Conservation (phyloP, 2,888 invertebrate species). For the Beris morrisii region DNA sequence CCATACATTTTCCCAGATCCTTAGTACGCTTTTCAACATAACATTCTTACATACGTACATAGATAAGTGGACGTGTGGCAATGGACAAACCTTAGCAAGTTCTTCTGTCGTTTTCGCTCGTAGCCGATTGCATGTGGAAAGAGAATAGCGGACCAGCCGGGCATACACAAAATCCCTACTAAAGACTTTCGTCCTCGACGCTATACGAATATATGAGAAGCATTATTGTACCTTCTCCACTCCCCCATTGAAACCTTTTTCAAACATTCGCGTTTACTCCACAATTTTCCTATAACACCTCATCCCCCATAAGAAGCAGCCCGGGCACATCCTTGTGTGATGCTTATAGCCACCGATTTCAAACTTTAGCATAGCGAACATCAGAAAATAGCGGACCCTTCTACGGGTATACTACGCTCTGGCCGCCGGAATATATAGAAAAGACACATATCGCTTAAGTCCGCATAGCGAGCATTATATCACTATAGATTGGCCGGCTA, state of each 20-base stretch:
- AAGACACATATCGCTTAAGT: too few relatives aligned
- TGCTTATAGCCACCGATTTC: conserved; percentile 27
- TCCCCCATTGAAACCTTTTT: conserved; percentile 26
- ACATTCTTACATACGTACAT: conserved; percentile 25
- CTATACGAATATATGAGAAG: conserved; percentile 15
- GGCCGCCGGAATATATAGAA: conserved; percentile 1
- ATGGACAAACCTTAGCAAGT: conserved; percentile 17
- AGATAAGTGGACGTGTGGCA: conserved; percentile 19
- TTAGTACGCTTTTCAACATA: conserved; percentile 17
- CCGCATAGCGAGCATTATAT: conserved; percentile 13
- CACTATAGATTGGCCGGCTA: conserved; percentile 32
- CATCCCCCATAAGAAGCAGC: conserved; percentile 11
- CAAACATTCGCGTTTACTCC: conserved; percentile 30
- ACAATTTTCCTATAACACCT: conserved; percentile 32
- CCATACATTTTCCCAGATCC: conserved; percentile 14
- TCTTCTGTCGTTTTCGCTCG: conserved; percentile 16
- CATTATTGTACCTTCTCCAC: conserved; percentile 28
- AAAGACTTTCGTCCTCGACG: conserved; percentile 22
- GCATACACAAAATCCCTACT: conserved; percentile 29
- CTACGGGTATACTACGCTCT: neutral
- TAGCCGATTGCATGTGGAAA: conserved; percentile 17
- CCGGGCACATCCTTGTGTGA: conserved; percentile 27
- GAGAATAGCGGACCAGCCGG: neutral
- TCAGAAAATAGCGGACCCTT: conserved; percentile 31
- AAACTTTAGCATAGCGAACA: conserved; percentile 28